Conservation (phyloP, 2,888 invertebrate species). For the Cheiracanthium punctorium region DNA sequence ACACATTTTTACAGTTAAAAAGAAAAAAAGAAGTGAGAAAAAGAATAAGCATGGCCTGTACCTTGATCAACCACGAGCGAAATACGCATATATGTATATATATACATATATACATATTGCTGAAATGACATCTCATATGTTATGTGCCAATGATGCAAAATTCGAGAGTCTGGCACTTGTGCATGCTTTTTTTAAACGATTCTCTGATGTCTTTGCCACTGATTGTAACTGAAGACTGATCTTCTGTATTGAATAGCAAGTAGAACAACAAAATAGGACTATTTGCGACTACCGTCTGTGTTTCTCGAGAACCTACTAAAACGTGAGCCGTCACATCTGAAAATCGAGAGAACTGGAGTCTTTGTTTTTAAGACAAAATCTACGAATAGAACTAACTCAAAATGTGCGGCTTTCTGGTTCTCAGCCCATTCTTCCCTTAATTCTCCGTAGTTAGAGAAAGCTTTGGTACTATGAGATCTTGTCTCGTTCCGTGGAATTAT, state of each 20-base stretch:
- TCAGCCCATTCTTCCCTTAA: slow-evolving; percentile 64
- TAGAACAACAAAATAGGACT: slow-evolving; percentile 35
- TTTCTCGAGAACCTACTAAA: neutral
- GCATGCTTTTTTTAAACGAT: slow-evolving; percentile 65
- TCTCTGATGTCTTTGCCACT: slow-evolving; percentile 60
- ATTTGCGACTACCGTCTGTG: slow-evolving; percentile 4
- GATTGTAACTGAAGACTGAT: slow-evolving; percentile 62
- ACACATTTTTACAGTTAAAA: no score
- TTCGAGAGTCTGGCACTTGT: slow-evolving; percentile 48
- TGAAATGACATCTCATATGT: slow-evolving; percentile 38
- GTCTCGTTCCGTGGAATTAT: slow-evolving; percentile 65
- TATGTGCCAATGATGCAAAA: slow-evolving; percentile 58
- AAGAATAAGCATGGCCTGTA: neutral
- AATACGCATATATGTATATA: slow-evolving; percentile 20
- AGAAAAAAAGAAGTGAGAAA: no score
- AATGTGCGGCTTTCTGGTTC: slow-evolving; percentile 49
- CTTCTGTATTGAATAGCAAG: slow-evolving; percentile 59
- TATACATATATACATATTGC: slow-evolving; percentile 28
- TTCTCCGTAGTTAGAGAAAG: slow-evolving; percentile 65
- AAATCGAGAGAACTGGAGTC: slow-evolving; percentile 8
- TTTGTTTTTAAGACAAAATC: neutral
- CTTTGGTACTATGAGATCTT: slow-evolving; percentile 66
- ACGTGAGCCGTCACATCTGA: neutral
- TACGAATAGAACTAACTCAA: slow-evolving; percentile 38
- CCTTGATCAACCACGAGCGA: slow-evolving; percentile 26